These are phyloP conservation scores for Pandion haliaetus DNA, from an alignment of 2,113 vertebrate species.

Conservation along the genomic window DNA sequence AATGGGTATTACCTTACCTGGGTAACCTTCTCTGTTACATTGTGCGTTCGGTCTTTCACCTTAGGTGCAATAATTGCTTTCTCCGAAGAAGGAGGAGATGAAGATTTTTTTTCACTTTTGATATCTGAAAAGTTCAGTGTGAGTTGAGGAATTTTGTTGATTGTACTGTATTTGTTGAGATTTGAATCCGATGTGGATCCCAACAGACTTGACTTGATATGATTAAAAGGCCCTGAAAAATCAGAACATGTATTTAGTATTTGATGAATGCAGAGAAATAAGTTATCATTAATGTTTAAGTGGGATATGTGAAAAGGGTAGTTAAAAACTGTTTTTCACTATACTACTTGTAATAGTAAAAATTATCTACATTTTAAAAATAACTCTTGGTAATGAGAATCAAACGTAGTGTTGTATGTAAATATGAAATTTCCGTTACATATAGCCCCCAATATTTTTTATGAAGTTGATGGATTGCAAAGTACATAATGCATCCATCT, in stretches of 20 bases:
- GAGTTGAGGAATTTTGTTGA: slow-evolving; percentile 97
- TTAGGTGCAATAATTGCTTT: slow-evolving; percentile 97
- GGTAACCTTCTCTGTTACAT: slow-evolving; percentile 98
- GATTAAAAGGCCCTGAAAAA: slow-evolving; percentile 92
- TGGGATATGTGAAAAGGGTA: background rate
- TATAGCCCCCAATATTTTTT: background rate
- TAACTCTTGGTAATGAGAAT: background rate
- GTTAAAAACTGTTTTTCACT: background rate
- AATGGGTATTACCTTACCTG: slow-evolving; percentile 79
- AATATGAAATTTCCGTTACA: background rate
- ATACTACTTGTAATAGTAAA: background rate
- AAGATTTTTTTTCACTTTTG: slow-evolving; percentile 91
- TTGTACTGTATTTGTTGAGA: slow-evolving; percentile 98
- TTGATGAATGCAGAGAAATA: background rate
- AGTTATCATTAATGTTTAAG: background rate
- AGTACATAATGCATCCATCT: background rate
- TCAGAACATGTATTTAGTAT: slow-evolving; percentile 35
- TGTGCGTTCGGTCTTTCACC: slow-evolving; percentile 98
- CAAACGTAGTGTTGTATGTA: background rate
- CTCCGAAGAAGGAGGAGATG: slow-evolving; percentile 93
- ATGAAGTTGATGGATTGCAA: background rate
- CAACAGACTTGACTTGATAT: slow-evolving; percentile 94
- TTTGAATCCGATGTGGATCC: slow-evolving; percentile 98
- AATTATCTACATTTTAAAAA: background rate
- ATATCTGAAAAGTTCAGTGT: slow-evolving; percentile 96